These are phyloP conservation scores for Stenodera caucasica DNA, from an alignment of 2,888 invertebrate genomes.

Conservation along the genomic window DNA sequence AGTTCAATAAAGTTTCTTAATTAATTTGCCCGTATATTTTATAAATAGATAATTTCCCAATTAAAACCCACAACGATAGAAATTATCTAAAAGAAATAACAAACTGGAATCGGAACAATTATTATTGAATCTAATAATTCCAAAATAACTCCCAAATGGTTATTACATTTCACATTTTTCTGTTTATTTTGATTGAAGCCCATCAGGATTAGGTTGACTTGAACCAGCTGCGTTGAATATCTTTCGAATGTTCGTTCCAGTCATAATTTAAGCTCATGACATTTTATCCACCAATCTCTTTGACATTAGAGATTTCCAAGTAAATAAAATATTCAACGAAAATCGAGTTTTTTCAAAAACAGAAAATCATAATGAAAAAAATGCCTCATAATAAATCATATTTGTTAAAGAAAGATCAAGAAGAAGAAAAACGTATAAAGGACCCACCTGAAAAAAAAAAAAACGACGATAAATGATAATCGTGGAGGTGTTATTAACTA, in stretches of 20 bases:
- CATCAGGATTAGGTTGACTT: conserved; percentile 3
- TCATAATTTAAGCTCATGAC: background rate
- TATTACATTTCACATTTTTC: background rate
- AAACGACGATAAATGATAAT: background rate
- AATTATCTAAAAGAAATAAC: too few species aligned
- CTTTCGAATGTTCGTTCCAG: background rate
- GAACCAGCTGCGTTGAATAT: conserved; percentile 1
- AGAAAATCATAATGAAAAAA: too few species aligned
- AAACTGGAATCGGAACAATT: too few species aligned
- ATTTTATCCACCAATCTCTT: background rate
- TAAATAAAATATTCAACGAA: background rate
- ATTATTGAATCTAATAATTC: too few species aligned
- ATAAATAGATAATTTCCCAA: background rate
- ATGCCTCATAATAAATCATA: background rate
- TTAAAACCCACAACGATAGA: too few species aligned
- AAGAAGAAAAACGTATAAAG: background rate
- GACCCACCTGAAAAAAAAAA: conserved; percentile 1
- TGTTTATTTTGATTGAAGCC: background rate
- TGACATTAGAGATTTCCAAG: background rate
- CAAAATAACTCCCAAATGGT: too few species aligned
- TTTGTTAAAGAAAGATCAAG: background rate
- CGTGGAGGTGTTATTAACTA: background rate
- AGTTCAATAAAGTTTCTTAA: background rate
- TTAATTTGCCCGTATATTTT: background rate
- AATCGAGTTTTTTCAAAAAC: too few species aligned